A percentile compares a stretch with the other conserved stretches of the same genome.
phyloP scores from a whole-genome alignment of 2,797 vertebrate genomes.

The Acipenser oxyrinchus region DNA sequence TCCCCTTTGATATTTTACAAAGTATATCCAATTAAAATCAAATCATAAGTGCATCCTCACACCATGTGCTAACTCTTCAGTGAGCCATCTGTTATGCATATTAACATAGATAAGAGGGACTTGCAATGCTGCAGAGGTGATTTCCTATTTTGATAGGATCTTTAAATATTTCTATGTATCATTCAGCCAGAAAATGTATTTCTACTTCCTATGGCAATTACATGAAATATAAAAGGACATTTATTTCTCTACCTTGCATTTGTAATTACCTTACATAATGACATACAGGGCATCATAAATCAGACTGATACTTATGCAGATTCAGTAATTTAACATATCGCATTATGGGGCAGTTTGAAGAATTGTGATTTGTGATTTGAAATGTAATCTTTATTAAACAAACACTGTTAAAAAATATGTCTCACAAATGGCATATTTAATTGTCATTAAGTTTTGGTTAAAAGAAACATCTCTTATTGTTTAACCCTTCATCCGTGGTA shows the following conservation, averaged over 20 bases:
- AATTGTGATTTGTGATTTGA: too few relatives aligned
- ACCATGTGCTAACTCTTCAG: constrained; percentile 30
- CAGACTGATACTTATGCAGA: too few relatives aligned
- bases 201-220: constrained; percentile 31
- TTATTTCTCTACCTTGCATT: constrained; percentile 20
- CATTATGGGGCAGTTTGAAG: too few relatives aligned
- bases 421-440: too few relatives aligned
- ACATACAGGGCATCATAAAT: constrained; percentile 9
- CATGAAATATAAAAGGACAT: constrained; percentile 18
- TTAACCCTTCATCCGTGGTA: too few relatives aligned
- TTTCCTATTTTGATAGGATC: constrained; percentile 26
- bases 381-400: too few relatives aligned
- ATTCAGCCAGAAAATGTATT: constrained; percentile 35
- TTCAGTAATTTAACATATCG: too few relatives aligned
- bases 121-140: constrained; percentile 14
- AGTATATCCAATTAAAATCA: constrained; percentile 49
- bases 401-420: too few relatives aligned
- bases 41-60: constrained; percentile 33
- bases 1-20: constrained; percentile 12
- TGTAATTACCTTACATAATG: constrained; percentile 27
- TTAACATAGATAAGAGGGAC: constrained; percentile 41
- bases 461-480: too few relatives aligned
- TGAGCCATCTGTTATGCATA: constrained; percentile 41
- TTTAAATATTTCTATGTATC: constrained; percentile 33
- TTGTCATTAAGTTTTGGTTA: too few relatives aligned